A percentile compares a stretch with the other conserved stretches of the same genome.
Conservation (phyloP, 2,113 vertebrate species). For the Clarias macrocephalus region DNA sequence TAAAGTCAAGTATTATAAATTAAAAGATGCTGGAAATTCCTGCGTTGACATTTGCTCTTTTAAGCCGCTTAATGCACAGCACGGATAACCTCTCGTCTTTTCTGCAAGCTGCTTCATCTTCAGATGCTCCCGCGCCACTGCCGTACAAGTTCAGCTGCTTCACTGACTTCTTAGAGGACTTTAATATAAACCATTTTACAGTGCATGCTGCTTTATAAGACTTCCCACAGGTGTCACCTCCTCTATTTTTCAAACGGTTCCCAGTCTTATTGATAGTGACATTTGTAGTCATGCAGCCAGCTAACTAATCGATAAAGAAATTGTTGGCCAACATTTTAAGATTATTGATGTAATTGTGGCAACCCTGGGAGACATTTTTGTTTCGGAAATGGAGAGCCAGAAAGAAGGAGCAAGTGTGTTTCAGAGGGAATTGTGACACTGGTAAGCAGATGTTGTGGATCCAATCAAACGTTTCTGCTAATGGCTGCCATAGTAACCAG, state of each 20-base stretch:
- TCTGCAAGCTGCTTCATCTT: conserved; percentile 3
- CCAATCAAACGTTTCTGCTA: conserved; percentile 46
- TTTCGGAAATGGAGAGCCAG: not conserved
- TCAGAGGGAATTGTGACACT: conserved; percentile 47
- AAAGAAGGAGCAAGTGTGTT: conserved; percentile 20
- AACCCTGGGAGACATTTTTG: not conserved
- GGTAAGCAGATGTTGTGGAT: conserved; percentile 53
- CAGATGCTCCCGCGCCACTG: not conserved
- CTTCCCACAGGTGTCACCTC: not conserved
- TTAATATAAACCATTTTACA: not conserved
- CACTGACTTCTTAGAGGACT: not conserved
- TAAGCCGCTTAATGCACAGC: not conserved
- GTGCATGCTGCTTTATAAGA: not conserved
- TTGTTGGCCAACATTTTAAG: not conserved
- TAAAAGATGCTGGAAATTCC: not conserved
- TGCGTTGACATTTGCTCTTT: not conserved
- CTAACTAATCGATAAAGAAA: not conserved
- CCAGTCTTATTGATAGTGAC: not conserved
- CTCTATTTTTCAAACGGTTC: not conserved
- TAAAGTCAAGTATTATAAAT: not conserved
- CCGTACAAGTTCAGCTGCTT: not conserved
- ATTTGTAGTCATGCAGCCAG: not conserved
- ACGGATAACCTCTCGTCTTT: not conserved
- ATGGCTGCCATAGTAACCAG: conserved; percentile 55
- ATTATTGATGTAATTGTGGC: not conserved